These are phyloP conservation scores for Neelides sp. DNA, from an alignment of 1,140 invertebrate genomes.

Conservation along the genomic window DNA sequence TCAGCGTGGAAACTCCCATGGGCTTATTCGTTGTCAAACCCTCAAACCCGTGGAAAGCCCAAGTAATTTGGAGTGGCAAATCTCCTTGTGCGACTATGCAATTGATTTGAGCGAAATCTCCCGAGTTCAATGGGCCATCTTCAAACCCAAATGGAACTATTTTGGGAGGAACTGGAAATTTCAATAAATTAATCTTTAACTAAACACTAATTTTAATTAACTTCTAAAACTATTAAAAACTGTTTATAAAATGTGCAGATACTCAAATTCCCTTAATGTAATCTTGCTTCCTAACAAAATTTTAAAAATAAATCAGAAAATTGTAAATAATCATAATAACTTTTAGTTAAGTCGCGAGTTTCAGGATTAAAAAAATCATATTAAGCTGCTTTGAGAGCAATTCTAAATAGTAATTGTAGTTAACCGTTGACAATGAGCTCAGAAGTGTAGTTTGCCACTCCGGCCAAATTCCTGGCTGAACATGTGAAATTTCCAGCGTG, in stretches of 20 bases:
- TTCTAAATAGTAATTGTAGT: slow-evolving; percentile 12
- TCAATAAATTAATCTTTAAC: background rate
- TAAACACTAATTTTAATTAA: background rate
- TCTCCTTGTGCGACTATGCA: slow-evolving; percentile 52
- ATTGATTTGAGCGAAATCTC: slow-evolving; percentile 48
- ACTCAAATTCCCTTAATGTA: too few relatives aligned
- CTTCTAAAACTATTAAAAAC: too few relatives aligned
- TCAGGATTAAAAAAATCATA: too few relatives aligned
- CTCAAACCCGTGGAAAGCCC: slow-evolving; percentile 37
- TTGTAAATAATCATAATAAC: too few relatives aligned
- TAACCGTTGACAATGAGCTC: slow-evolving; percentile 51
- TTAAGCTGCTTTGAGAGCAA: too few relatives aligned
- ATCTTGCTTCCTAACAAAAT: too few relatives aligned
- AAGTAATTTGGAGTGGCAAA: slow-evolving; percentile 45
- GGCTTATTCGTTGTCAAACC: slow-evolving; percentile 34
- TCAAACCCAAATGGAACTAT: slow-evolving; percentile 33
- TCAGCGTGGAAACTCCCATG: slow-evolving; percentile 33
- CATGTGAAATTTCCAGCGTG: slow-evolving; percentile 43
- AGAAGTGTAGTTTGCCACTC: slow-evolving; percentile 49
- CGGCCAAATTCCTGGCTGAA: slow-evolving; percentile 50
- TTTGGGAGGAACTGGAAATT: too few relatives aligned
- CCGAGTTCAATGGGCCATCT: slow-evolving; percentile 39
- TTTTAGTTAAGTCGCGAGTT: too few relatives aligned
- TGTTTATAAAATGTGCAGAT: too few relatives aligned
- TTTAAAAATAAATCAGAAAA: too few relatives aligned